Conservation (phyloP, 2,113 vertebrate species). For the Illadopsis cleaveri region DNA sequence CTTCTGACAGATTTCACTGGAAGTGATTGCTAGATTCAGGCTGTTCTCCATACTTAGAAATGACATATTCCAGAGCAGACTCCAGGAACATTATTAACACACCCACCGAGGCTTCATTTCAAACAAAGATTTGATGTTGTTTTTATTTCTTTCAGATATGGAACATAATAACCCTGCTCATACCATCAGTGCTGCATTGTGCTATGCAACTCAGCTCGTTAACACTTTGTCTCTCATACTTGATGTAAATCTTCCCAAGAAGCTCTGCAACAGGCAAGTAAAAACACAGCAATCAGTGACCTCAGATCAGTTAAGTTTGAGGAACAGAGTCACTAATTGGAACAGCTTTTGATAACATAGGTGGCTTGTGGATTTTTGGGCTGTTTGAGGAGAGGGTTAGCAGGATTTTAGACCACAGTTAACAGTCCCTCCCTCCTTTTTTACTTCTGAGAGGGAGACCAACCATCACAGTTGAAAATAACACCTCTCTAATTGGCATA, state of each 20-base stretch:
- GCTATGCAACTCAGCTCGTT: slow-evolving; percentile 92
- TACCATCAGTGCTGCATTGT: slow-evolving; percentile 94
- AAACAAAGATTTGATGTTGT: not conserved
- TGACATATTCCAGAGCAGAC: not conserved
- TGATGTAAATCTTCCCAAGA: slow-evolving; percentile 94
- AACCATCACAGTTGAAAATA: not conserved
- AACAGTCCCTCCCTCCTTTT: not conserved
- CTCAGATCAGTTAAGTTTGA: not conserved
- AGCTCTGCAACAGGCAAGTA: slow-evolving; percentile 93
- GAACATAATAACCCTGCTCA: slow-evolving; percentile 94
- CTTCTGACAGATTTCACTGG: slow-evolving; percentile 39
- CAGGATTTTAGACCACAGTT: not conserved
- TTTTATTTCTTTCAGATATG: slow-evolving; percentile 78
- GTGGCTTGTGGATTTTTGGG: not conserved
- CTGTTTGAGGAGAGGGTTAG: not conserved
- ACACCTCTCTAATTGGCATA: not conserved
- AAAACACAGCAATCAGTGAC: not conserved
- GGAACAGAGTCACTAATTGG: not conserved
- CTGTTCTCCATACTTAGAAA: not conserved
- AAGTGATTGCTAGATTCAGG: not conserved
- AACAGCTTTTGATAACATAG: not conserved
- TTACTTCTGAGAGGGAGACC: not conserved
- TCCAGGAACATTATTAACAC: not conserved
- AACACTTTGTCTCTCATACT: slow-evolving; percentile 95
- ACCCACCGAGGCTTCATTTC: not conserved